phyloP scores from a whole-genome alignment of 1,140 invertebrate genomes.

The Pseudomyrmex cubaensis region DNA sequence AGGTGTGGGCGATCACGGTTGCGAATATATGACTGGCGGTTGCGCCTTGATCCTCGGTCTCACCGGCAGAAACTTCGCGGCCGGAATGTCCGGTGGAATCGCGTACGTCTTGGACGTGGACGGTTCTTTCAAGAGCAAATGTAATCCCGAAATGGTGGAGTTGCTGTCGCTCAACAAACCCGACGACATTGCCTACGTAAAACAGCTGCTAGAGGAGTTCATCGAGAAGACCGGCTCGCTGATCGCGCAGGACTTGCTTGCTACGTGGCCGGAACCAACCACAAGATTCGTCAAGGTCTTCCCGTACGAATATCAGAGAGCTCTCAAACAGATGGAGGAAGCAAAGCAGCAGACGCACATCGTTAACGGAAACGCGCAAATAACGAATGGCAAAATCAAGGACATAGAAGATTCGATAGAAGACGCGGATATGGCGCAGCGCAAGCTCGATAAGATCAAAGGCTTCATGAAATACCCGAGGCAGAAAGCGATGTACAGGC shows the following conservation, averaged over 20 bases:
- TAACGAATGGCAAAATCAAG: constrained; percentile 85
- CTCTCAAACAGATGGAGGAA: constrained; percentile 91
- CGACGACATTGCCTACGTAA: constrained; percentile 93
- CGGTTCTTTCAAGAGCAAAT: constrained; percentile 93
- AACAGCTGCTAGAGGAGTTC: constrained; percentile 94
- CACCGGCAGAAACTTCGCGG: constrained; percentile 99
- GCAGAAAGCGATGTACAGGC: constrained; percentile 93
- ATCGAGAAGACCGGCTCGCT: constrained; percentile 95
- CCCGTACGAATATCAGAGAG: constrained; percentile 98
- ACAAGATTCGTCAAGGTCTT: constrained; percentile 97
- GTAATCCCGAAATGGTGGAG: constrained; percentile 97
- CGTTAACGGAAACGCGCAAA: constrained; percentile 78
- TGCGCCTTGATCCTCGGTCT: constrained; percentile 95
- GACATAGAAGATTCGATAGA: constrained; percentile 96
- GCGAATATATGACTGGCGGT: constrained; percentile 99
- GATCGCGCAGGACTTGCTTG: constrained; percentile 92
- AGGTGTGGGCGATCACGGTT: constrained; percentile 99
- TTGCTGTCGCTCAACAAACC: constrained; percentile 91
- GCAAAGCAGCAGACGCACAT: constrained; percentile 81
- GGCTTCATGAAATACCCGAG: constrained; percentile 99
- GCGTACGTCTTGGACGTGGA: constrained; percentile 98
- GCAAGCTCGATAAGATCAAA: constrained; percentile 95
- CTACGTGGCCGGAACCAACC: constrained; percentile 92
- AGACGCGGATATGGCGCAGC: constrained; percentile 91
- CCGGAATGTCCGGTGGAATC: constrained; percentile 99